These are phyloP conservation scores for Indri indri DNA, from an alignment of 2,113 vertebrate species.

Conservation along the genomic window DNA sequence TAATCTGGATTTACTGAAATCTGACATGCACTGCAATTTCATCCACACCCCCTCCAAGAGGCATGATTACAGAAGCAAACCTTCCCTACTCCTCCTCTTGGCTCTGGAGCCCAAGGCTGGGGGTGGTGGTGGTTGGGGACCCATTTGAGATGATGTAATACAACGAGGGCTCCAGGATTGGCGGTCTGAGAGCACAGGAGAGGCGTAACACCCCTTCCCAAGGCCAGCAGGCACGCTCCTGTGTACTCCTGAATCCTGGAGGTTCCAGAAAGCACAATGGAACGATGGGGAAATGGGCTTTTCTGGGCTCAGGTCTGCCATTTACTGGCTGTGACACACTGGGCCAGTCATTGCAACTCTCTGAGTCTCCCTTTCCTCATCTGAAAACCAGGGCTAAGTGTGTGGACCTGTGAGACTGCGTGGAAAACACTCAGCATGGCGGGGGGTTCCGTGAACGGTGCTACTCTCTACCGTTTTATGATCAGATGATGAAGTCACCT, in stretches of 20 bases:
- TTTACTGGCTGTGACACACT: not conserved
- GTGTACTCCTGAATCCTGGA: not conserved
- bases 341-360: not conserved
- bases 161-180: not conserved
- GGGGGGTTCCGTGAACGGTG: accelerated
- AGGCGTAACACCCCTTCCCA: not conserved
- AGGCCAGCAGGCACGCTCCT: not conserved
- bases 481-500: not conserved
- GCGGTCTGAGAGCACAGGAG: not conserved
- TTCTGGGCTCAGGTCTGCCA: not conserved
- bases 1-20: constrained; percentile 70
- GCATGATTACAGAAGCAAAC: not conserved
- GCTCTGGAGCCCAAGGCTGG: not conserved
- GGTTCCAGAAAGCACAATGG: not conserved
- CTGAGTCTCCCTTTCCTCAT: not conserved
- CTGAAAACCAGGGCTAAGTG: not conserved
- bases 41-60: constrained; percentile 5
- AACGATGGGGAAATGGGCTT: accelerated
- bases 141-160: not conserved
- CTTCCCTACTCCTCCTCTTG: not conserved
- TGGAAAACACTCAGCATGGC: accelerated
- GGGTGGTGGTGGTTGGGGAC: not conserved
- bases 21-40: constrained; percentile 18
- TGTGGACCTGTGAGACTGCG: accelerated
- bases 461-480: accelerated